Conservation (phyloP, 30 jellyfish, hydroid and myxozoan species). For the Clytia hemisphaerica region DNA sequence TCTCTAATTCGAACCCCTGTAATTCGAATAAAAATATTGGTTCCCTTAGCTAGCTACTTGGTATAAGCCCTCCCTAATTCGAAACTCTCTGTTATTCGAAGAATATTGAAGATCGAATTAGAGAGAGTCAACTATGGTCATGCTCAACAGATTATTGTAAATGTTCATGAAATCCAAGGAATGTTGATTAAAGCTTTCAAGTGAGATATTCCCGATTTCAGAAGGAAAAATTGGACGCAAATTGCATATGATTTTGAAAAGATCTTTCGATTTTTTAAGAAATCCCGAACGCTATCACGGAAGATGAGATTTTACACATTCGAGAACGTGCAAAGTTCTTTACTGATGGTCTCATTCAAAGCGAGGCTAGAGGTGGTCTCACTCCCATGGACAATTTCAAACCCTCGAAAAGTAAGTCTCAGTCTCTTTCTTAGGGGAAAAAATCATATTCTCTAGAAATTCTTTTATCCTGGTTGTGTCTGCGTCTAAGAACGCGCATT, state of each 20-base stretch:
- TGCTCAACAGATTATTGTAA: too few species aligned
- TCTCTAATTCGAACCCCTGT: too few species aligned
- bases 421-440: background rate
- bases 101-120: too few species aligned
- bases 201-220: background rate
- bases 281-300: slow-evolving; percentile 61
- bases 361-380: slow-evolving; percentile 92
- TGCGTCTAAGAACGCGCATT: too few species aligned
- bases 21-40: too few species aligned
- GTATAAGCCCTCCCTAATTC: too few species aligned
- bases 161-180: background rate
- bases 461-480: too few species aligned
- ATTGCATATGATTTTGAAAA: background rate
- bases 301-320: slow-evolving; percentile 50
- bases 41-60: too few species aligned
- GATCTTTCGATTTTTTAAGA: slow-evolving; percentile 31
- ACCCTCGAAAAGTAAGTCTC: slow-evolving; percentile 63
- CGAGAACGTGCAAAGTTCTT: slow-evolving; percentile 43
- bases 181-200: background rate
- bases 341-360: slow-evolving; percentile 57
- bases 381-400: slow-evolving; percentile 79
- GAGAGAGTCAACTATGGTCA: too few species aligned
- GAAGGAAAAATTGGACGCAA: too few species aligned
- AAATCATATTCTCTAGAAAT: too few species aligned
- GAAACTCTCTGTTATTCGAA: too few species aligned